Evolutionary conservation across 2,888 invertebrate genomes (phyloP), one percentile per base, ranked within the genome.

Genomic region (Trachelus stipa): DNA sequence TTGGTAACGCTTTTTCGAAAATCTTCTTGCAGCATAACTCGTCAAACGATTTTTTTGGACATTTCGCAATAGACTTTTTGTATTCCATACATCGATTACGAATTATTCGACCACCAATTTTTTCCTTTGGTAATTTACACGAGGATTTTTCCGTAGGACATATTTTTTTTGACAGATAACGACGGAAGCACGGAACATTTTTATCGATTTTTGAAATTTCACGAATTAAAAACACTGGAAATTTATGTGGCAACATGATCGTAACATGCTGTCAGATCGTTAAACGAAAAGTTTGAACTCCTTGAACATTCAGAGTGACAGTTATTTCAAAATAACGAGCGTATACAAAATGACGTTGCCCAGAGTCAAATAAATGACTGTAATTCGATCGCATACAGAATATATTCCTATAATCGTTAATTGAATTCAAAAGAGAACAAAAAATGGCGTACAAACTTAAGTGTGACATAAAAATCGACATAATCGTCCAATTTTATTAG

Each of bases 21-120:
- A 75, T 40, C 30, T 75, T 77, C 73, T 76, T 79, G n/a, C 74
- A 77, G 69, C 81, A 79, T 9, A 78, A n/a, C 37, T 78, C 33
- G 73, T 34, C 74, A 0, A 73, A 69, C 9, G 35, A 15, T 33
- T 40, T 69, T 40, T 79, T 86, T 1, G 83, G 81, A 71, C 82
- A 87, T 79, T 79, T 81, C 6, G 34, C 74, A 12, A 82, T 40
- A 12, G 79, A 79, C 71, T 77, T 79, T 12, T 77, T 68, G 40
- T 82, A 78, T 35, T 82, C 77, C 56, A 79, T 37, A 74, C 80
- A 81, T 69, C 79, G 80, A 68, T 56, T 83, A 15, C 34, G 37
- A 31, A 33, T 69, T 37, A n/a, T 56, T 12, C 12, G 73, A 35
- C 12, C 68, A 34, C 68, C 33, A 33, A 71, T 71, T 11, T 33